Base-by-base conservation (phyloP, 2,113 vertebrate species). In the Python bivittatus region DNA sequence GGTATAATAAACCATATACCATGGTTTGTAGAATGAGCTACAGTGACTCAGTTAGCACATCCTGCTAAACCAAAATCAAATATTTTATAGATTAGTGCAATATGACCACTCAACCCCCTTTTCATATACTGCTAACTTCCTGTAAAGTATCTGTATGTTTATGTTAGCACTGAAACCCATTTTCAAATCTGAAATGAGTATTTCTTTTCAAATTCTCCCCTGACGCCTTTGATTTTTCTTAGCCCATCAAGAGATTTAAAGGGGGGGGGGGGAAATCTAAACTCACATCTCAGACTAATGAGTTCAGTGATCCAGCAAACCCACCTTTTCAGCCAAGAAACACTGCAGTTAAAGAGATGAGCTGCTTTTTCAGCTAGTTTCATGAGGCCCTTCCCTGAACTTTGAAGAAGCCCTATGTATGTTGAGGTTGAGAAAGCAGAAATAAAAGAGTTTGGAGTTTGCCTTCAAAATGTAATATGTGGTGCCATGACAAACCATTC, bases 371-470 rank as follows among this genome's bases (percentile, higher is more conserved):
- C 96, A 91, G 84, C 96, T 94, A 94, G 94, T 97, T 96, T 96
- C 92, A 17, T 90, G 93, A 93, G 92, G 89, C 90, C 8, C 52
- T 96, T 95, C 93, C 91, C 17, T 93, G 92, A 93, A 84, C 93
- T 96, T 97, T 97, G 92, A 96, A 92, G 95, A 95, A 97, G 92
- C 92, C 92, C 94, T 92, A 91, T 94, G 95, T 97, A 97, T 97
- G 95, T 97, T 96, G 96, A 96, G 95, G 96, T 97, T 97, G 97
- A 97, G 95, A 89, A 91, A 94, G 94, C 95, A 90, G 90, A 93
- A 97, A 97, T 97, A 96, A 97, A 97, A 97, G 95, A 94, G 86
- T 90, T 96, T 93, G 92, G 95, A 93, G 48, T 88, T 95, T 23
- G 20, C 92, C 95, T 96, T 64, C 94, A 42, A 60, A 58, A 38